Base-by-base conservation (phyloP, 2,888 invertebrate species). In the Hypolimnas misippus region DNA sequence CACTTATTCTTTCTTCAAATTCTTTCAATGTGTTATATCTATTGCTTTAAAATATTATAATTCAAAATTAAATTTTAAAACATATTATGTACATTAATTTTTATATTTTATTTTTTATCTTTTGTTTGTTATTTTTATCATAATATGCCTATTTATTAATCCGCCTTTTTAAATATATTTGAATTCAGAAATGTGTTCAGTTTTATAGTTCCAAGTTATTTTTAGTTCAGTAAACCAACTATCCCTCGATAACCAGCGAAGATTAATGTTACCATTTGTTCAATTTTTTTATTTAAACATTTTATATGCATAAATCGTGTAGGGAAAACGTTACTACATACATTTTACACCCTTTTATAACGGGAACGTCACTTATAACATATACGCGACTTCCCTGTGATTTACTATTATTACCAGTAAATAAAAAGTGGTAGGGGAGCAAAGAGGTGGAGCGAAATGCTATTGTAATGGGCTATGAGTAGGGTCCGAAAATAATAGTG, bases 371-470 rank as follows among this genome's bases (percentile, higher is more conserved):
- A 75, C 76, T 78, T 76, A 76, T 78, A 77, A 78, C 76, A 82
- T 76, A 87, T 86, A 87, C 81, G 79, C 77, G 81, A 80, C 80
- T 74, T 81, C 77, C 78, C 78, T 73, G 83, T 90, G 89, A 90
- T 89, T 91, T 89, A 92, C 81, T 90, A 91, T 92, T 91, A 90
- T 91, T 90, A 90, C 86, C 80, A 85, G 88, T 89, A 89, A 88
- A 90, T 92, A 92, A 91, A 91, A 92, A 87, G 89, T 92, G 78
- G 92, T 86, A 91, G 91, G 92, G 91, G 92, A 86, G 84, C 83
- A 83, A 86, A 85, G 89, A 89, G 92, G 91, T 91, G 91, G 92
- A 89, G 91, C 91, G 83, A 87, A 86, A 86, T 79, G 79, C 84
- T 80, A 83, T 90, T 89, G 87, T 88, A 82, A 82, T 77, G 78